These are phyloP conservation scores for Palythoa caribaeorum DNA, from an alignment of 92 coral and sea anemone genomes.

Conservation along the genomic window DNA sequence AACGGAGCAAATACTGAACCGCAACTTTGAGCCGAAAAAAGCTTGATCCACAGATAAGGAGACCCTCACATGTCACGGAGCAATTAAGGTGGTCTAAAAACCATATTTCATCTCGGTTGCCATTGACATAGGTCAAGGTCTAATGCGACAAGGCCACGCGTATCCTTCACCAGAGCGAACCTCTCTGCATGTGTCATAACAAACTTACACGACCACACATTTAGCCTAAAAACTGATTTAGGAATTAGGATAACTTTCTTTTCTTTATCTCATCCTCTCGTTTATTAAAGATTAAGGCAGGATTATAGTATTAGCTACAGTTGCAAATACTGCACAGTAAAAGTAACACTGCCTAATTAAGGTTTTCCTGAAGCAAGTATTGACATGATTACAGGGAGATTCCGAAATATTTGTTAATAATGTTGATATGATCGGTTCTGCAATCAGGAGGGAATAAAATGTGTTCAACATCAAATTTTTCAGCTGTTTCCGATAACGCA, in stretches of 20 bases:
- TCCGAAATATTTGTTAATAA: background rate
- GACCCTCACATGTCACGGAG: background rate
- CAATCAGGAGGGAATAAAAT: background rate
- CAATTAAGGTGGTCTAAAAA: slow-evolving; percentile 46
- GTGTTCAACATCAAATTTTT: background rate
- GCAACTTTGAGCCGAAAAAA: background rate
- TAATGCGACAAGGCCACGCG: slow-evolving; percentile 23
- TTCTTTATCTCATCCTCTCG: slow-evolving; percentile 9
- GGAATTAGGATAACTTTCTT: background rate
- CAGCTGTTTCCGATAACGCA: background rate
- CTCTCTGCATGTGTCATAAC: slow-evolving; percentile 9
- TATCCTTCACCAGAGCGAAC: slow-evolving; percentile 15
- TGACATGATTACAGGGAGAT: background rate
- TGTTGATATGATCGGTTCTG: background rate
- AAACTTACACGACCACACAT: slow-evolving; percentile 27
- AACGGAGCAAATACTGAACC: background rate
- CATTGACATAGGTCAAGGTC: slow-evolving; percentile 43
- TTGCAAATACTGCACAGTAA: background rate
- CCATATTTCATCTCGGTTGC: slow-evolving; percentile 31
- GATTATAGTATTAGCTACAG: slow-evolving; percentile 16
- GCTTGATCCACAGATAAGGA: slow-evolving; percentile 30
- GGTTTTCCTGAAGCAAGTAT: background rate
- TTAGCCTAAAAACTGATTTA: background rate
- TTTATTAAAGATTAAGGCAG: slow-evolving; percentile 20
- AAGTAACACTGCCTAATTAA: slow-evolving; percentile 7